Base-by-base conservation (phyloP, 2,113 vertebrate species). In the Rhagologus leucostigma region DNA sequence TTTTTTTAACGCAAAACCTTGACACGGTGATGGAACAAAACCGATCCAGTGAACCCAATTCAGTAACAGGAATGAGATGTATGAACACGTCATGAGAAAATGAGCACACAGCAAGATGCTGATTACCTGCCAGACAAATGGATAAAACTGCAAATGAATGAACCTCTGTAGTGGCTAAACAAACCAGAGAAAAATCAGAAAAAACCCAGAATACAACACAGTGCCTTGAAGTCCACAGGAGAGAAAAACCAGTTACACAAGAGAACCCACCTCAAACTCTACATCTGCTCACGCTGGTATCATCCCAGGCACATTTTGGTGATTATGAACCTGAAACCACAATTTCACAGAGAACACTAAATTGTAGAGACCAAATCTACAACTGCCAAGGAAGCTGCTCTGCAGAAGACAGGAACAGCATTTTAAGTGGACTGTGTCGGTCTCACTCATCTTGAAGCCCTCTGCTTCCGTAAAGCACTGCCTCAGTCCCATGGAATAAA, bases 21-120 rank as follows among this genome's bases (percentile, higher is more conserved):
- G 0, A 37, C 20, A 32, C 0, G 2, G 2, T 13, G 19, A 65
- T 16, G 37, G 65, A 35, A 76, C 55, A 4, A 60, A 60, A 37
- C 2, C 8, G 4, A 73, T 44, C 9, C 1, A 0, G 2, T 12
- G 16, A 73, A 76, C 12, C 1, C 20, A 62, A 83, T 37, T 56
- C 24, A 35, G 10, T 39, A 42, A 37, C 4, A 87, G 9, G 6
- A 87, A 1, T 11, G 41, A 64, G 4, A 62, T 13, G 1, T 17
- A 21, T 7, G 10, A 75, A 63, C 1, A 18, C 5, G 3, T 27
- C 26, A 59, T 6, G 16, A 83, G 42, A 64, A 76, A 78, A 68
- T 6, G 3, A 73, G 19, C 18, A 39, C 0, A 3, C 22, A 71
- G 46, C 22, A 50, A 32, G 26, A 71, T 41, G 19, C 10, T 17